These are phyloP conservation scores for Raja brachyura DNA, from an alignment of 2,113 vertebrate species.

Conservation along the genomic window DNA sequence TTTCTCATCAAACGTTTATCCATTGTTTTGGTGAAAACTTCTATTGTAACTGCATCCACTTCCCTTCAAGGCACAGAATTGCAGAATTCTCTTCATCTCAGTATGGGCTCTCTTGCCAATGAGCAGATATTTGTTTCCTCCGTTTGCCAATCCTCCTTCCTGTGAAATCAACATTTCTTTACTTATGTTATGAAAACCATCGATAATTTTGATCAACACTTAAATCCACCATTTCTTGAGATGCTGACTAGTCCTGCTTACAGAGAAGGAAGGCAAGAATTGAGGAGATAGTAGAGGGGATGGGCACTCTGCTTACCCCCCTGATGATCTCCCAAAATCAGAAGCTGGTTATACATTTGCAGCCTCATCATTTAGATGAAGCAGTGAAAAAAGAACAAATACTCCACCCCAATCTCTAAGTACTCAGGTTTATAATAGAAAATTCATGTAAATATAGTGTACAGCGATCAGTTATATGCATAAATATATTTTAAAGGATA, in stretches of 20 bases:
- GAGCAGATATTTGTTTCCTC: not conserved
- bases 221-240: not conserved
- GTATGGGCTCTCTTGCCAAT: not conserved
- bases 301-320: not conserved
- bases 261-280: not conserved
- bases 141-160: not conserved
- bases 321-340: not conserved
- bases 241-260: not conserved
- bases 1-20: not conserved
- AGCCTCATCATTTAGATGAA: not conserved
- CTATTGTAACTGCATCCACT: not conserved
- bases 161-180: not conserved
- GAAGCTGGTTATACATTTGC: not conserved
- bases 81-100: not conserved
- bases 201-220: not conserved
- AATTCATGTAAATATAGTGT: slow-evolving; percentile 28
- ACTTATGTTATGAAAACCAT: not conserved
- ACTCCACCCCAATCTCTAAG: not conserved
- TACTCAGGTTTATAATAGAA: slow-evolving; percentile 19
- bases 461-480: slow-evolving; percentile 8
- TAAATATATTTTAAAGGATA: not conserved
- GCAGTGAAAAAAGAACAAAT: not conserved
- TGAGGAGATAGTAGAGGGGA: not conserved
- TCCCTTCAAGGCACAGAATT: not conserved
- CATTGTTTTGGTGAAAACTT: not conserved